phyloP scores from a whole-genome alignment of 2,888 invertebrate species.

The Napeogenes inachia region DNA sequence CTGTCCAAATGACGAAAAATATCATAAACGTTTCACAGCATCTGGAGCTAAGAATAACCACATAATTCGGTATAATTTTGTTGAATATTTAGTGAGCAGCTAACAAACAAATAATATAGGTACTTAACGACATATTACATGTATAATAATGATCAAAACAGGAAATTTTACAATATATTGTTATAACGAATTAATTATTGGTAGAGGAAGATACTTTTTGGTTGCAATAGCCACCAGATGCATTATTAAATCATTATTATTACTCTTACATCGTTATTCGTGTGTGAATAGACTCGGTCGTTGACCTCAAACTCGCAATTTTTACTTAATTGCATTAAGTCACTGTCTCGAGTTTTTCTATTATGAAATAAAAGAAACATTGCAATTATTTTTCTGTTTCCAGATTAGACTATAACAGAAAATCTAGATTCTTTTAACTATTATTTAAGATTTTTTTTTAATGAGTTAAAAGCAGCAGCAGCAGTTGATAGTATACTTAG shows the following conservation, averaged over 20 bases:
- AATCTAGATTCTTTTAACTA: neutral
- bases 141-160: slow-evolving; percentile 35
- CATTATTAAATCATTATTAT: neutral
- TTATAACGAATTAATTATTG: neutral
- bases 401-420: neutral
- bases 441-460: neutral
- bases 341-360: neutral
- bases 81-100: too few species aligned
- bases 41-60: slow-evolving; percentile 52
- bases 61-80: slow-evolving; percentile 34
- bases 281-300: slow-evolving; percentile 6
- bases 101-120: too few species aligned
- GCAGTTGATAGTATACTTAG: slow-evolving; percentile 49
- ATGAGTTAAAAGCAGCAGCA: slow-evolving; percentile 12
- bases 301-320: slow-evolving; percentile 1
- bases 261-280: neutral
- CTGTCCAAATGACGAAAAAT: slow-evolving; percentile 59
- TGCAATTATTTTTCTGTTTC: neutral
- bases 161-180: neutral
- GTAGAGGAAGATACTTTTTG: neutral
- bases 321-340: slow-evolving; percentile 2
- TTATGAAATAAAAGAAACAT: slow-evolving; percentile 1
- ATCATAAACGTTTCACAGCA: slow-evolving; percentile 50
- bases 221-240: neutral
- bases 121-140: slow-evolving; percentile 2